Conservation (phyloP, 2,888 invertebrate genomes). For the Ryuthela nishihirai region DNA sequence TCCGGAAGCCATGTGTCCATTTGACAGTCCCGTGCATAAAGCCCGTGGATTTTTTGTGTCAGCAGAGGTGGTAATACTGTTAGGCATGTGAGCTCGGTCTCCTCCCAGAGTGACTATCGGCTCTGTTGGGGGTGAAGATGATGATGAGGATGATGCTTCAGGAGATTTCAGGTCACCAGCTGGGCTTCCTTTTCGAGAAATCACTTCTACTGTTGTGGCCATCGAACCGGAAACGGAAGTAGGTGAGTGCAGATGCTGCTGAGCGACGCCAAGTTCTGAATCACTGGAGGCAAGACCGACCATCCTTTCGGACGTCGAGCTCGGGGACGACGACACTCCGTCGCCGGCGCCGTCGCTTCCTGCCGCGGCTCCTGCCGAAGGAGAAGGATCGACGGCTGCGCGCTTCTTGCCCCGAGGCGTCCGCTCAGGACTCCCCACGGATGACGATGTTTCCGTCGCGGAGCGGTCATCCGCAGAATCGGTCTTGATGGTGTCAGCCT, state of each 20-base stretch:
- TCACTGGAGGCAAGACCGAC: no score
- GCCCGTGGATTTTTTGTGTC: slow-evolving; percentile 11
- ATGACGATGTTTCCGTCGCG: slow-evolving; percentile 32
- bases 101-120: slow-evolving; percentile 12
- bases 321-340: slow-evolving; percentile 18
- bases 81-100: slow-evolving; percentile 24
- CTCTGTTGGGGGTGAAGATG: slow-evolving; percentile 34
- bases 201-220: no score
- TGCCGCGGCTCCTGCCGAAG: slow-evolving; percentile 10
- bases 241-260: slow-evolving; percentile 10
- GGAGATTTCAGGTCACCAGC: slow-evolving; percentile 23
- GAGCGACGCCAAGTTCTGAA: no score
- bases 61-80: neutral
- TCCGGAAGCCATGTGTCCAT: slow-evolving; percentile 12
- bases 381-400: slow-evolving; percentile 14
- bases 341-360: slow-evolving; percentile 9
- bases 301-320: slow-evolving; percentile 25
- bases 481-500: slow-evolving; percentile 29
- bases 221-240: no score
- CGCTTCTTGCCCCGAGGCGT: slow-evolving; percentile 12
- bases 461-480: slow-evolving; percentile 34
- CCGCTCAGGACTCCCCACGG: slow-evolving; percentile 31
- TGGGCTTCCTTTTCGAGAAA: slow-evolving; percentile 27
- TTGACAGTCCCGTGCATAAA: slow-evolving; percentile 13
- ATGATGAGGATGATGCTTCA: slow-evolving; percentile 17